A percentile compares a stretch with the other conserved stretches of the same genome.
Evolutionary conservation across 2,113 vertebrate species (phyloP).

Genomic region (Salvelinus namaycush): DNA sequence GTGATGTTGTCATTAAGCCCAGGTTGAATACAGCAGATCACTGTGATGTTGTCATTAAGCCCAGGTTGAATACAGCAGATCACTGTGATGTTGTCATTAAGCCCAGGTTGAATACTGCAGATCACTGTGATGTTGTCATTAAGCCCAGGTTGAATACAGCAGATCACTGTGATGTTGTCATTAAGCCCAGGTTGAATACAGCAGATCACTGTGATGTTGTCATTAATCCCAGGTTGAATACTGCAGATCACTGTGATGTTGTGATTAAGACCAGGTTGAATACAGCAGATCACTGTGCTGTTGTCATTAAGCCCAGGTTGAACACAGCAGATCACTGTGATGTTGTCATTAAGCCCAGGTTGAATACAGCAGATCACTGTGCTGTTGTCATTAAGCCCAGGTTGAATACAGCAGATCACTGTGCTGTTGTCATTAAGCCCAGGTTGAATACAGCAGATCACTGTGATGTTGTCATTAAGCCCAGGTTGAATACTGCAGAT

Average conservation of each 20-base stretch:
- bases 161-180: not conserved
- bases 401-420: not conserved
- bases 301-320: too few species aligned
- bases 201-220: not conserved
- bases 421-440: too few species aligned
- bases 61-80: not conserved
- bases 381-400: too few species aligned
- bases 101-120: not conserved
- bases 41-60: too few species aligned
- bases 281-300: not conserved
- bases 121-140: too few species aligned
- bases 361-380: not conserved
- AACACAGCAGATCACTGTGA: not conserved
- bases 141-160: not conserved
- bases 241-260: not conserved
- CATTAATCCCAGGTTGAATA: too few species aligned
- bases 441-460: not conserved
- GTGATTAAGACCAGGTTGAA: too few species aligned
- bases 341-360: too few species aligned
- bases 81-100: not conserved
- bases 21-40: not conserved
- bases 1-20: too few species aligned
- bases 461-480: too few species aligned
- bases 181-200: not conserved
- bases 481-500: not conserved